Conservation (phyloP, 1,140 invertebrate species). For the Aporrectodea caliginosa region DNA sequence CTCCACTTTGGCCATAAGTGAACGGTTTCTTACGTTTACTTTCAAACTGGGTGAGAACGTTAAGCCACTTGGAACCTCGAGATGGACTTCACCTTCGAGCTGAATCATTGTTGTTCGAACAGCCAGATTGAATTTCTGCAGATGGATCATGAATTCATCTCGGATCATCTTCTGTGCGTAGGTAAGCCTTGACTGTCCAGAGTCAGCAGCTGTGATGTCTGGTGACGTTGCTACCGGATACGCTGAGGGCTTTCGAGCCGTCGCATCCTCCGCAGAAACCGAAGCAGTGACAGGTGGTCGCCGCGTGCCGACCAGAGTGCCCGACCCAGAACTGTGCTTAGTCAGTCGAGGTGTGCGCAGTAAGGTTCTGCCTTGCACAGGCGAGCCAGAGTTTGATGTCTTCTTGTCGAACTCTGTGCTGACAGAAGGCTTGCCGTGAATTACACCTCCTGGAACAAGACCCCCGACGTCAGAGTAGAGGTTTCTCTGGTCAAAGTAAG, state of each 20-base stretch:
- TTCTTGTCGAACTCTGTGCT: no score
- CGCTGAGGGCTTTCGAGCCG: neutral
- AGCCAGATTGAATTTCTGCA: constrained; percentile 55
- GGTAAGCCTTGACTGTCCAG: neutral
- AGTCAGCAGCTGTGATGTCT: neutral
- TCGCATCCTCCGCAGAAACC: neutral
- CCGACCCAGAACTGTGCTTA: constrained; percentile 49
- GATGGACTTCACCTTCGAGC: constrained; percentile 56
- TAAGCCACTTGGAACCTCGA: constrained; percentile 40
- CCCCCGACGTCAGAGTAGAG: neutral
- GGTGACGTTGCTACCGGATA: neutral
- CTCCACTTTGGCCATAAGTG: constrained; percentile 46
- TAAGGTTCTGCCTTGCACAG: neutral
- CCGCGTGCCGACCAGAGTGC: constrained; percentile 39
- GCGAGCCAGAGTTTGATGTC: neutral
- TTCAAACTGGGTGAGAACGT: constrained; percentile 44
- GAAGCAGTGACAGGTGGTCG: neutral
- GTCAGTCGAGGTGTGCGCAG: no score
- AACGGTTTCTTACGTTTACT: constrained; percentile 45
- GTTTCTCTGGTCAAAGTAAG: neutral
- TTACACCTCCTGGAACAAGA: no score
- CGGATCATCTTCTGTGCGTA: constrained; percentile 39
- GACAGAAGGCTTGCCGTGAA: no score
- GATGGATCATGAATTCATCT: constrained; percentile 55
- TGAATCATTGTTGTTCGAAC: constrained; percentile 55